Conservation (phyloP, 2,797 vertebrate species). For the Thunnus albacares region DNA sequence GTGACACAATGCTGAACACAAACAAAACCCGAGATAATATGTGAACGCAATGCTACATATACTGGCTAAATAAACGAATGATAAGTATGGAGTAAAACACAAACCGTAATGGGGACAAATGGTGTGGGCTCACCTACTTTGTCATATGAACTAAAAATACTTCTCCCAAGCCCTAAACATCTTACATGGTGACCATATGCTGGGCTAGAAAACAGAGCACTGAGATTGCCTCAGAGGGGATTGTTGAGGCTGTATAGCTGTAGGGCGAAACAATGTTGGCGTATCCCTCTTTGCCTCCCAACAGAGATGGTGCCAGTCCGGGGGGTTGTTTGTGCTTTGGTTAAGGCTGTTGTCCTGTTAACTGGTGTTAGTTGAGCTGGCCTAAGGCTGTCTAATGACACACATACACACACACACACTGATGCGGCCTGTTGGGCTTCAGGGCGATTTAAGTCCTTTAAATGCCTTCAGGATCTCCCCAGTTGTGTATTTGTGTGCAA, state of each 20-base stretch:
- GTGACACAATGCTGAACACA: too few species aligned
- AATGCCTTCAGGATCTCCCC: slow-evolving; percentile 35
- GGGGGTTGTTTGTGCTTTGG: slow-evolving; percentile 37
- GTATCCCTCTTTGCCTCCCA: slow-evolving; percentile 54
- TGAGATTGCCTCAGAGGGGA: slow-evolving; percentile 42
- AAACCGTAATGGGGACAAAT: too few species aligned
- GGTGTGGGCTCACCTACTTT: too few species aligned
- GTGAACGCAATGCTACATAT: too few species aligned
- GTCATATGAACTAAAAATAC: slow-evolving; percentile 13
- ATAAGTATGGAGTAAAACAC: too few species aligned
- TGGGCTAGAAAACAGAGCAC: slow-evolving; percentile 54
- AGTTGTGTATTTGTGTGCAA: slow-evolving; percentile 18
- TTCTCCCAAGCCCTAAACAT: slow-evolving; percentile 14
- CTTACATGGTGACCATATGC: slow-evolving; percentile 16
- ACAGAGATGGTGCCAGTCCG: slow-evolving; percentile 47
- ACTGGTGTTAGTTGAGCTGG: slow-evolving; percentile 30
- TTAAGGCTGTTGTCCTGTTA: slow-evolving; percentile 48
- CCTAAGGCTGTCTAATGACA: slow-evolving; percentile 41
- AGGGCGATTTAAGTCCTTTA: slow-evolving; percentile 45
- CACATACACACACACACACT: slow-evolving; percentile 17
- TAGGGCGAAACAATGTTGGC: slow-evolving; percentile 58
- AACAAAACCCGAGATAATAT: too few species aligned
- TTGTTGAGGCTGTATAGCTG: slow-evolving; percentile 54
- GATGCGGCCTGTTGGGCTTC: slow-evolving; percentile 60
- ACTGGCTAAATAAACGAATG: too few species aligned